Conservation (phyloP, 2,797 vertebrate species). For the Spea hammondii region DNA sequence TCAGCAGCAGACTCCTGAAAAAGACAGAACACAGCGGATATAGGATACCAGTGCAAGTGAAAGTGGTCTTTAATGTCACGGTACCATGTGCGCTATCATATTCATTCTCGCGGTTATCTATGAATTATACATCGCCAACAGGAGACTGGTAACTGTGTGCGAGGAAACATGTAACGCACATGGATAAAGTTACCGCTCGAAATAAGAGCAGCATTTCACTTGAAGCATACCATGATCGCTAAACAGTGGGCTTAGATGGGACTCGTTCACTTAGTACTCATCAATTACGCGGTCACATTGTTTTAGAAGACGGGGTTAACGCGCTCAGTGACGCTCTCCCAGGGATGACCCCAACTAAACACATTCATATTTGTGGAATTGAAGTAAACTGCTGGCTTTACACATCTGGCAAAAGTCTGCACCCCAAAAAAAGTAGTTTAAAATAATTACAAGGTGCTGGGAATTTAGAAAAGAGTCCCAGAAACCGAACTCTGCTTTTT, state of each 20-base stretch:
- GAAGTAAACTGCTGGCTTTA: no score
- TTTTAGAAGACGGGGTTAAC: no score
- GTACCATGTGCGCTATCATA: neutral
- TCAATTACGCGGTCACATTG: no score
- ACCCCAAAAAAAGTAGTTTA: neutral
- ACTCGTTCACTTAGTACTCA: no score
- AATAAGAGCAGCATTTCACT: neutral
- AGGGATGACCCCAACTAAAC: no score
- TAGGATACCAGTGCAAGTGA: neutral
- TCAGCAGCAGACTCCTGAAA: no score
- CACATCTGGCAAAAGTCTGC: no score
- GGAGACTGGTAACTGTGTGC: constrained; percentile 1
- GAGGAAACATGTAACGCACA: neutral
- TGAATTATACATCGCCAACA: constrained; percentile 6
- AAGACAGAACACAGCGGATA: no score
- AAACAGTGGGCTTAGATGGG: neutral
- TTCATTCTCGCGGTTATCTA: neutral
- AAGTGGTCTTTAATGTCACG: neutral
- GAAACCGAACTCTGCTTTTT: constrained; percentile 9
- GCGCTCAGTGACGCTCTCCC: no score
- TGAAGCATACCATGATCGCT: neutral
- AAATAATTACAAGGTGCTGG: constrained; percentile 7
- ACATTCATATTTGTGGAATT: no score
- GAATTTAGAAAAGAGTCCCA: neutral
- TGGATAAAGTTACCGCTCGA: neutral